phyloP scores from a whole-genome alignment of 2,888 invertebrate species.

The Melanophora roralis region DNA sequence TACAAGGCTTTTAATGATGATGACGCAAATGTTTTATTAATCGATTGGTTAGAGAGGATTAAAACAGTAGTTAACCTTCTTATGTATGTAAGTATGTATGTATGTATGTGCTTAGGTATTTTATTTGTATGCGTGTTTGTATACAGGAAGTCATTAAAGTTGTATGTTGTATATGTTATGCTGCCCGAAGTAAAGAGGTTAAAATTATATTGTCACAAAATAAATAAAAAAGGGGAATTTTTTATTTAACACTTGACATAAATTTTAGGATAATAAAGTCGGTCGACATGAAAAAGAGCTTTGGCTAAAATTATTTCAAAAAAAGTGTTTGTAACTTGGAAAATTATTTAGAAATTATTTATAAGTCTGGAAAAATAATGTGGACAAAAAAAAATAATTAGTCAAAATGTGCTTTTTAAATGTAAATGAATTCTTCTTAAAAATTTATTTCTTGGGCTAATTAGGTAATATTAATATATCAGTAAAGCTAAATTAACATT shows the following conservation, averaged over 20 bases:
- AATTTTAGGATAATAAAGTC: background rate
- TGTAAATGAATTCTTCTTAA: background rate
- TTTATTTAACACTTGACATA: slow-evolving; percentile 3
- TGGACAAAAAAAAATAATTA: background rate
- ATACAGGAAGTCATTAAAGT: background rate
- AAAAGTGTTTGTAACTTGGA: background rate
- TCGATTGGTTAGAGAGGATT: slow-evolving; percentile 36
- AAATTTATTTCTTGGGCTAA: background rate
- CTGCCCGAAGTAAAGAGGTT: slow-evolving; percentile 3
- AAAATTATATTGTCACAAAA: slow-evolving; percentile 15
- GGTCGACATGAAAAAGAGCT: background rate
- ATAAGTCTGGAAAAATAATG: too few relatives aligned
- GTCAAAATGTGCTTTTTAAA: background rate
- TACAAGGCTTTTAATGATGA: slow-evolving; percentile 21
- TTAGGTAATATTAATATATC: background rate
- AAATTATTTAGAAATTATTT: background rate
- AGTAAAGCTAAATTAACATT: background rate
- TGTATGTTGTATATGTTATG: background rate
- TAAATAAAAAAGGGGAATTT: background rate
- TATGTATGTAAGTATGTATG: background rate
- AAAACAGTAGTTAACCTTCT: slow-evolving; percentile 1
- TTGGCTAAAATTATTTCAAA: background rate
- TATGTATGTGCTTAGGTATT: background rate
- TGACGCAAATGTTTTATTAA: slow-evolving; percentile 53
- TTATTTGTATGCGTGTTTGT: background rate